phyloP scores from a whole-genome alignment of 2,888 invertebrate species.

The Acrobasis consociella region DNA sequence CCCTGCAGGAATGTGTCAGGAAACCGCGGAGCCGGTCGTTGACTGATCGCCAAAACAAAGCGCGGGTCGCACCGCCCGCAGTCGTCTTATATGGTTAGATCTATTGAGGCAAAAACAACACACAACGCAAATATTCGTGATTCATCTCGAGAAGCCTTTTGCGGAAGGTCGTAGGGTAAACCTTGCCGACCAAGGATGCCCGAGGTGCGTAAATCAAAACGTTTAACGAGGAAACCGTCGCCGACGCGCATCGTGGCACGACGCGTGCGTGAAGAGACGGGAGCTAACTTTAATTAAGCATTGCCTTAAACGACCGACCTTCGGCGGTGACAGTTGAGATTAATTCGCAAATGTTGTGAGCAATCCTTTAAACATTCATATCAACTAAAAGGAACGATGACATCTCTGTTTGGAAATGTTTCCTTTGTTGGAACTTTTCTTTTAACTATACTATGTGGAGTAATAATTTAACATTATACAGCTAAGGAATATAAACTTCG shows the following conservation, averaged over 20 bases:
- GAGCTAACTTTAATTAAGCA: conserved; percentile 66
- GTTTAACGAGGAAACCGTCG: conserved; percentile 57
- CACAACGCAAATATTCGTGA: conserved; percentile 60
- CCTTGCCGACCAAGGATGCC: conserved; percentile 55
- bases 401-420: background rate
- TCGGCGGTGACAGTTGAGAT: conserved; percentile 54
- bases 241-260: conserved; percentile 36
- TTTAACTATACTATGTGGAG: background rate
- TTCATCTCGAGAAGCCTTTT: conserved; percentile 60
- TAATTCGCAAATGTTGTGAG: conserved; percentile 53
- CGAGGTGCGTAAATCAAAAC: conserved; percentile 66
- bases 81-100: conserved; percentile 45
- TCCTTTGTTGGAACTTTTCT: background rate
- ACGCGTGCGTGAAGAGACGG: conserved; percentile 31
- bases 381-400: conserved; percentile 29
- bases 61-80: conserved; percentile 47
- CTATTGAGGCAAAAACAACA: conserved; percentile 53
- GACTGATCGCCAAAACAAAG: conserved; percentile 61
- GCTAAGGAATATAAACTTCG: too few species aligned
- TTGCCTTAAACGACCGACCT: conserved; percentile 61
- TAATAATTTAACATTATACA: too few species aligned
- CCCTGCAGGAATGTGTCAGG: conserved; percentile 57
- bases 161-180: conserved; percentile 66
- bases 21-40: conserved; percentile 59
- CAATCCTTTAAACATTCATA: conserved; percentile 32